These are phyloP conservation scores for Petroica traversi DNA, from an alignment of 2,113 vertebrate genomes.

Conservation along the genomic window DNA sequence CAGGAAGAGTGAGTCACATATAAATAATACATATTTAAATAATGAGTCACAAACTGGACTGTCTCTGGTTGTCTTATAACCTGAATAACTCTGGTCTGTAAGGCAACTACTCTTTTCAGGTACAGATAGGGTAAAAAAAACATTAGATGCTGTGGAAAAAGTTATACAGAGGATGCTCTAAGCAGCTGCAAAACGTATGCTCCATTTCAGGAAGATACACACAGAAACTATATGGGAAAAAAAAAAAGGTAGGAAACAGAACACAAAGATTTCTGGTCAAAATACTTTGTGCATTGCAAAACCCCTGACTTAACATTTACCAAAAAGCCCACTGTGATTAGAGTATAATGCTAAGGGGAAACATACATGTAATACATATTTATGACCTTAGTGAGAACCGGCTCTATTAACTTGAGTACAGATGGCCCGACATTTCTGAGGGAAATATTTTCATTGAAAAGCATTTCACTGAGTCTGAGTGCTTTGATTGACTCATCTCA, in stretches of 20 bases:
- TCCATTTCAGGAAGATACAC: not conserved
- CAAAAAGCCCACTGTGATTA: not conserved
- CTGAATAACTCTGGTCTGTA: not conserved
- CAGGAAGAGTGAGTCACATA: not conserved
- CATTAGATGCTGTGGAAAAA: not conserved
- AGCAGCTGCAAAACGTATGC: not conserved
- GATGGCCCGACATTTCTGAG: not conserved
- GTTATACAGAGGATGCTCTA: not conserved
- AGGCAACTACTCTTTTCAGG: not conserved
- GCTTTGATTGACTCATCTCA: slow-evolving; percentile 30
- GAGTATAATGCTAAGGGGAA: not conserved
- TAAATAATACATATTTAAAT: not conserved
- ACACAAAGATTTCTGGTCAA: not conserved
- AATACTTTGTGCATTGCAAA: not conserved
- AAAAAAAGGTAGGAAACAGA: not conserved
- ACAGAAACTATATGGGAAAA: not conserved
- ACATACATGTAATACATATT: not conserved
- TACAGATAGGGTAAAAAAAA: not conserved
- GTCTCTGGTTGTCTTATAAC: not conserved
- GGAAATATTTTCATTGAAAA: slow-evolving; percentile 19
- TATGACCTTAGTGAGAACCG: not conserved
- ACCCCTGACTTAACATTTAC: not conserved
- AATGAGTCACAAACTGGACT: not conserved
- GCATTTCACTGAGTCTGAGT: not conserved
- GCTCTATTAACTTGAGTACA: slow-evolving; percentile 3